Evolutionary conservation across 2,797 vertebrate species (phyloP), one percentile per base, ranked within the genome.

Genomic region (Discoglossus pictus): DNA sequence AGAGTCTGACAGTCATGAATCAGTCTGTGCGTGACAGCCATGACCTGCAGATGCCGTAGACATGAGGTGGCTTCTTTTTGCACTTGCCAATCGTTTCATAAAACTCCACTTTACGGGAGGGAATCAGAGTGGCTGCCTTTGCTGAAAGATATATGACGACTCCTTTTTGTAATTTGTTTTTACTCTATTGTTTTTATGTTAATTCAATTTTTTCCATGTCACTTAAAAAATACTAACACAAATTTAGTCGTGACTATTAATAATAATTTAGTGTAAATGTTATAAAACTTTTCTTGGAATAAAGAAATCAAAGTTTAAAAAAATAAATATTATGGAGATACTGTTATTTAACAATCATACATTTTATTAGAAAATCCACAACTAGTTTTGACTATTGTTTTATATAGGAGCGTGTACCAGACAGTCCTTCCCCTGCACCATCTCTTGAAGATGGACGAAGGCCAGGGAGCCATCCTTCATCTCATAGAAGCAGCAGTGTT

Each of bases 401-500:
- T 2, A 55, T 88, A 46, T 83, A 98, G 95, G 97, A 99, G 79
- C 94, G 96, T 15, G 91, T 99, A 73, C 96, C 91, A 24, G 96
- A 98, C 86, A 99, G 97, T 74, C 97, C 97, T 47, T 99, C 97
- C 15, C 97, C 97, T 65, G 93, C 92, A 31, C 97, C 96, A 15
- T 99, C 97, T 68, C 84, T 98, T 76, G 97, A 99, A 89, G 97
- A 99, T 80, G 89, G 94, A 68, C 89, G 97, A 80, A 90, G 96
- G 87, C 97, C 97, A 24, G 95, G 95, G 76, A 98, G 96, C 75
- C 97, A 98, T 78, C 93, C 95, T 0, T 99, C 96, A 6, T 98
- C 96, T 18, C 97, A 99, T 75, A 93, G 96, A 76, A 99, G 96
- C 89, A 99, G 96, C 93, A 99, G 97, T 4, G 96, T 99, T 79